Base-by-base conservation (phyloP, 2,113 vertebrate species). In the Gymnocephalus cernua region DNA sequence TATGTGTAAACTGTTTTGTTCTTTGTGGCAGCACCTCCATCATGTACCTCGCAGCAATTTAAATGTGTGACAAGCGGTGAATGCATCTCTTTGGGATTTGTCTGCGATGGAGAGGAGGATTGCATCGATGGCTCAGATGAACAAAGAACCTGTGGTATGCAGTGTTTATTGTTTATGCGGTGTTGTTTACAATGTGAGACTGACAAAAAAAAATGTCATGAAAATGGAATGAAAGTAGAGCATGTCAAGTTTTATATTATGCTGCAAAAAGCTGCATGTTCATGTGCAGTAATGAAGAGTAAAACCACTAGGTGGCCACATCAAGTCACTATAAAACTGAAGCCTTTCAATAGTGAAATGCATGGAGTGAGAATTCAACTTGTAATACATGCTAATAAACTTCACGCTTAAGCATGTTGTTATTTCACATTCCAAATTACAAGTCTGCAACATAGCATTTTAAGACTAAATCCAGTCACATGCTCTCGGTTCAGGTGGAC, bases 51-150 rank as follows among this genome's bases (percentile, higher is more conserved):
- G 11, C 83, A 93, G 82, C 88, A 95, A 80, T 95, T 95, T 61
- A 89, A 91, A 64, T 95, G 95, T 79, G 81, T 94, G 74, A 94
- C 90, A 5, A 93, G 93, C 0, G 84, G 91, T 0, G 92, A 95
- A 87, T 95, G 94, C 84, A 92, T 95, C 82, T 63, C 91, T 29
- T 10, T n/a, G 4, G 88, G 65, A 12, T 95, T 93, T 56, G 94
- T 95, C 77, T 95, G 94, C 7, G 94, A 95, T 48, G 94, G 93
- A 19, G 94, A 95, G 23, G 62, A 88, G 5, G 95, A 95, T 91
- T 95, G 95, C 56, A 0, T 25, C 0, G 95, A 95, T 15, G 92
- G 94, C 57, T 94, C 95, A 0, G 95, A 95, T 83, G 95, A 95
- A 82, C 78, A 94, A 74, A 91, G 92, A 82, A 50, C 86, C n/a